Base-by-base conservation (phyloP, 2,113 vertebrate species). In the Zeus faber region DNA sequence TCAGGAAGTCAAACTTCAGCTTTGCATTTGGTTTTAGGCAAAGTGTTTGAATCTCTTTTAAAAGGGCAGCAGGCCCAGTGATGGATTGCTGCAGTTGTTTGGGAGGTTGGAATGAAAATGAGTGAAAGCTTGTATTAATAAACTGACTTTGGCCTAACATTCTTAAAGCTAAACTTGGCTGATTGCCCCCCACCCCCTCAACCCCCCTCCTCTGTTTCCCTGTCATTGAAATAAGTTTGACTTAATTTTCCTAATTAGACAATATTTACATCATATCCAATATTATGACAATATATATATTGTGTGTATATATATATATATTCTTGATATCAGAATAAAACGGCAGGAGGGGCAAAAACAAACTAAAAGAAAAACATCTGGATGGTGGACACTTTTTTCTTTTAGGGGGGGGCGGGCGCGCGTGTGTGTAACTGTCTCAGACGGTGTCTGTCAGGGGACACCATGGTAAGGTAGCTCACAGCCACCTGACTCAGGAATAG, bases 111-210 rank as follows among this genome's bases (percentile, higher is more conserved):
- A 33, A 37, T 37, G 33, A 37, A 37, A 5, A 37, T 37, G 11
- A 14, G 13, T 37, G 9, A n/a, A 64, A 16, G 61, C 61, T 63
- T 65, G 53, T 67, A 78, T 56, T 65, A 63, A 63, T 26, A 17
- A 26, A 50, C 65, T 61, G 31, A 82, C 85, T 88, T 88, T 87
- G 82, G 87, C 85, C 83, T 72, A 82, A 75, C 68, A 70, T 66
- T 76, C 64, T 65, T 83, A 87, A 87, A 87, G 83, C 85, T 87
- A 67, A 59, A 69, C 77, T 73, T 63, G 71, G 58, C 72, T 70
- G 69, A 72, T 74, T 77, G 73, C 68, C 74, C 57, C 53, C 65
- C 31, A 21, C 16, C 59, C n/a, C n/a, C n/a, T n/a, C n/a, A n/a
- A n/a, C 14, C 14, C 17, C 56, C 54, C 51, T 18, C n/a, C 45